Conservation (phyloP, 1,140 invertebrate genomes). For the Ips typographus region DNA sequence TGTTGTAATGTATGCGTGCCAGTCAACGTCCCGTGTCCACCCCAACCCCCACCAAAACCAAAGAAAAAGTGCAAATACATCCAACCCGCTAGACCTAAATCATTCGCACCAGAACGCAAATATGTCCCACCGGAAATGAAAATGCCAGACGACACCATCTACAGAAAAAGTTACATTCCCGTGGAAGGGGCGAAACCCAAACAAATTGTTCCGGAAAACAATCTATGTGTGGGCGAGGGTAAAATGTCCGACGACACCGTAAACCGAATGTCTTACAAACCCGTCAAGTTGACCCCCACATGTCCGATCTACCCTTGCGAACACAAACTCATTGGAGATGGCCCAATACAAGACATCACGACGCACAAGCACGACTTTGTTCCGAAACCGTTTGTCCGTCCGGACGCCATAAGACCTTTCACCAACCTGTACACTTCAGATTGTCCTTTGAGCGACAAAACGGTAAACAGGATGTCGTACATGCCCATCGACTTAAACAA, state of each 20-base stretch:
- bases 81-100: conserved; percentile 59
- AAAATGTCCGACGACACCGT: conserved; percentile 56
- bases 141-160: conserved; percentile 60
- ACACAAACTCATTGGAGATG: conserved; percentile 55
- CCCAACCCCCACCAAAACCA: conserved; percentile 22
- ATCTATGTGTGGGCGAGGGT: conserved; percentile 51
- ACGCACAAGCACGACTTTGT: conserved; percentile 73
- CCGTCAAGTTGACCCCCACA: conserved; percentile 52
- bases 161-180: conserved; percentile 60
- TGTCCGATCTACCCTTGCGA: conserved; percentile 50
- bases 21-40: conserved; percentile 23
- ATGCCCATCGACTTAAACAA: conserved; percentile 54
- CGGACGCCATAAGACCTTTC: conserved; percentile 51
- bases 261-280: conserved; percentile 61
- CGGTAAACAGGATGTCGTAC: conserved; percentile 58
- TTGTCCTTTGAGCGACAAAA: conserved; percentile 53
- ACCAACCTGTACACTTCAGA: conserved; percentile 52
- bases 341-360: conserved; percentile 69
- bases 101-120: conserved; percentile 55
- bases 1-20: conserved; percentile 45
- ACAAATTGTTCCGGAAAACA: conserved; percentile 51
- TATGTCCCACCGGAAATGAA: conserved; percentile 56
- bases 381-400: conserved; percentile 59
- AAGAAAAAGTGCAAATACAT: conserved; percentile 57
- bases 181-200: conserved; percentile 47